These are phyloP conservation scores for Drosophila suzukii DNA, from an alignment of 1,140 invertebrate species.

Conservation along the genomic window DNA sequence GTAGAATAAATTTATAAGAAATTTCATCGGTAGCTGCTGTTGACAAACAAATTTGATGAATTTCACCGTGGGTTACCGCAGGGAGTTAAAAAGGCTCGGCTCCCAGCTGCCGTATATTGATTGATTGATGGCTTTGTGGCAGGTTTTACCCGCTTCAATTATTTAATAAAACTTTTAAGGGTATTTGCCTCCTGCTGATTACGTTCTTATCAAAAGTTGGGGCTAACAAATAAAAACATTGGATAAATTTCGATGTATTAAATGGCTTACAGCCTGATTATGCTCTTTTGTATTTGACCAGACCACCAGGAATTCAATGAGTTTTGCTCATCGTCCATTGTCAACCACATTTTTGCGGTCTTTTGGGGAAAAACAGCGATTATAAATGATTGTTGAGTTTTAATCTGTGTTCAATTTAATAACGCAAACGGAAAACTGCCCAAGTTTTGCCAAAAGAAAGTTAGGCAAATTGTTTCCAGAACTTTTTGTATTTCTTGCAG, in stretches of 20 bases:
- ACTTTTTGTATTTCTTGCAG: background rate
- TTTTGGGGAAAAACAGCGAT: conserved; percentile 1
- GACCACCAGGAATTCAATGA: conserved; percentile 11
- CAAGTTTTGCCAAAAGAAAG: conserved; percentile 12
- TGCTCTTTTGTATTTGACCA: background rate
- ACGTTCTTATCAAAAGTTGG: background rate
- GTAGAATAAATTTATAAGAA: background rate
- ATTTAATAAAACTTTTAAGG: conserved; percentile 20
- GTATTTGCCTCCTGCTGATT: conserved; percentile 18
- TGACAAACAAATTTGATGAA: conserved; percentile 31
- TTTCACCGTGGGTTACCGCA: conserved; percentile 15
- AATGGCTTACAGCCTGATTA: background rate
- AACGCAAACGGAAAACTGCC: conserved; percentile 14
- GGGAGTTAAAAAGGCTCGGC: conserved; percentile 21
- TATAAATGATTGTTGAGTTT: conserved; percentile 33
- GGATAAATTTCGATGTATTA: background rate
- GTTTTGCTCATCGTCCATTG: background rate
- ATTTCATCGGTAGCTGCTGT: conserved; percentile 7
- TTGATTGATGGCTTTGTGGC: conserved; percentile 34
- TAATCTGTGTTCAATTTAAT: conserved; percentile 32
- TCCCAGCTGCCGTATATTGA: conserved; percentile 35
- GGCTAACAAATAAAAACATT: background rate
- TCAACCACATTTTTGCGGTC: conserved; percentile 12
- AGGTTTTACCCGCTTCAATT: conserved; percentile 11
- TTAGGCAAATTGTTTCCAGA: conserved; percentile 17